Base-by-base conservation (phyloP, 2,888 invertebrate species). In the Dromius quadrimaculatus region DNA sequence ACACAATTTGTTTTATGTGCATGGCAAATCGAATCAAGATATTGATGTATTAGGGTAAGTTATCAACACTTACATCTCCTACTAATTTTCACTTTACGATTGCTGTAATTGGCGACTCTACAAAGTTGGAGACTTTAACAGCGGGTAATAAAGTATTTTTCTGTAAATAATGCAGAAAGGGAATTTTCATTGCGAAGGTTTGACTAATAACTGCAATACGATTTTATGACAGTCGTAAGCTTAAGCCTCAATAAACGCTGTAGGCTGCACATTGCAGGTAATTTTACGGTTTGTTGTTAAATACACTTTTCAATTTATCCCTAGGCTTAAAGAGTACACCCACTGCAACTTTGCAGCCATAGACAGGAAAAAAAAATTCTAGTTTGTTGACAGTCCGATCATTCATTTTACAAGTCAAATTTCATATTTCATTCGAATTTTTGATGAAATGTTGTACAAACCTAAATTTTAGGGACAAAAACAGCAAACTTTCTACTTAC, bases 21-120 rank as follows among this genome's bases (percentile, higher is more conserved):
- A 38, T 36, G 61, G 38, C 20, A 61, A 62, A 62, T 62, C 62
- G 28, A 17, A 62, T 62, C 41, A 62, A 62, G 62, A 41, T 62
- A 43, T 43, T 62, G 28, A 41, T 13, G 28, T 54, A 15, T 41
- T 6, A 8, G 1, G 41, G 41, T 19, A 11, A n/a, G 13, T 15
- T 54, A 28, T 54, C 50, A 54, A 13, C 50, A 54, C 50, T 28
- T 54, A 15, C 50, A 54, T 23, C 28, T 54, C 8, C 28, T 28
- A 43, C 43, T 43, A 54, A 54, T 54, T 54, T 9, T 28, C 50
- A 17, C 11, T 54, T 28, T 28, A 15, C 11, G 2, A 54, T 1
- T 54, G 13, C 50, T n/a, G 28, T 2, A 41, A 1, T 11, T 11
- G 41, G 6, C 9, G 13, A 9, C 13, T 22, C 22, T 47, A 13